Evolutionary conservation across 2,113 vertebrate genomes (phyloP).

Genomic region (Butorides virescens): DNA sequence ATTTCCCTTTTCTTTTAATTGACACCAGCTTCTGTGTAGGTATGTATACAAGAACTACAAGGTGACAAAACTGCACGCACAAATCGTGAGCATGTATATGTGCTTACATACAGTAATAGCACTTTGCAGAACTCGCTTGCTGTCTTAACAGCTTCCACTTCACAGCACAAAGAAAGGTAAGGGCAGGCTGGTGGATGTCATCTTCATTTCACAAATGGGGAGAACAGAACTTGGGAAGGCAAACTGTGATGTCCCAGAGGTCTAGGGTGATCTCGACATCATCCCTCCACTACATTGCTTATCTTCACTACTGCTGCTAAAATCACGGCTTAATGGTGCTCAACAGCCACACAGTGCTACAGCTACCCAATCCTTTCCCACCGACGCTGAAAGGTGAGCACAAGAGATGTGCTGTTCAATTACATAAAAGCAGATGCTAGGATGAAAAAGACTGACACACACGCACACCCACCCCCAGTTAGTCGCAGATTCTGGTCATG

Average conservation of each 20-base stretch:
- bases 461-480: neutral
- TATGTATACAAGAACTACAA: neutral
- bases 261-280: neutral
- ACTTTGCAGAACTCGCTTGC: neutral
- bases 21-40: neutral
- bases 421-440: neutral
- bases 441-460: neutral
- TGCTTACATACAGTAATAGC: neutral
- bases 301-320: neutral
- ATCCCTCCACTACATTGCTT: neutral
- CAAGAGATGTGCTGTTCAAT: fast-evolving
- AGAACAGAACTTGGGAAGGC: neutral
- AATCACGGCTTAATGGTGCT: neutral
- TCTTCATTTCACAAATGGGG: neutral
- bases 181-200: fast-evolving
- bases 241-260: neutral
- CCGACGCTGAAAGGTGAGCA: neutral
- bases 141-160: neutral
- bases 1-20: neutral
- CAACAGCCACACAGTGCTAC: neutral
- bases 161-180: neutral
- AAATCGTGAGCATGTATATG: neutral
- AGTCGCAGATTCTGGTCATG: neutral
- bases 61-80: neutral
- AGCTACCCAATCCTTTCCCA: neutral